Evolutionary conservation across 2,888 invertebrate genomes (phyloP), one percentile per base, ranked within the genome.

Genomic region (Carcina quercana): DNA sequence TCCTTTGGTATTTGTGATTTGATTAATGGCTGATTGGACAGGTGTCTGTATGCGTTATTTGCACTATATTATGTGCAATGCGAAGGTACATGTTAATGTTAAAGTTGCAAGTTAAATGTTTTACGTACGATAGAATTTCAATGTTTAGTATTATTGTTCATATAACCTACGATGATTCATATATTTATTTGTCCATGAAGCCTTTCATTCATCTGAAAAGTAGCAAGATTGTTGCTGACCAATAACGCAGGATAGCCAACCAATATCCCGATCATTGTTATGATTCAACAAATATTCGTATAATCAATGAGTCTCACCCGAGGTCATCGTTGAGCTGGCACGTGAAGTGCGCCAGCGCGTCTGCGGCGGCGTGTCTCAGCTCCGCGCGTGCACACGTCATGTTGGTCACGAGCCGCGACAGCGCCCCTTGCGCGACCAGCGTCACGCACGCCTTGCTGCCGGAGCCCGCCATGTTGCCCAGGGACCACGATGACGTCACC

Each of bases 391-490:
- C 38, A 3, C 34, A 28, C 2, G 15, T 3, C 10, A 64, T n/a
- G 43, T 14, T 53, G 28, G 0, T 50, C 50, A 2, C 49, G 2
- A 84, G 55, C 35, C 58, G 63, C 19, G 53, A 20, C 1, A 66
- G 13, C 0, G 69, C 64, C 0, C 83, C 84, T 31, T 72, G 74
- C 0, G 59, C 47, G 0, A 37, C 12, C 2, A 80, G 50, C 3
- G 68, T 15, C 1, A 46, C 44, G 13, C 63, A 53, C 0, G 55
- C 61, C 13, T 40, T 43, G 0, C 26, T 15, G 8, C 68, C 60
- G 0, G 69, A 56, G 0, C 68, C 72, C 0, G 69, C 65, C 12
- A 79, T 38, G 54, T 84, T 85, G 17, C 83, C 84, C 0, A 84
- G 34, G 0, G 74, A 51, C 80, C 80, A 82, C 0, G 71, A 66